These are phyloP conservation scores for Siphlonurus alternatus DNA, from an alignment of 2,888 invertebrate species.

Conservation along the genomic window DNA sequence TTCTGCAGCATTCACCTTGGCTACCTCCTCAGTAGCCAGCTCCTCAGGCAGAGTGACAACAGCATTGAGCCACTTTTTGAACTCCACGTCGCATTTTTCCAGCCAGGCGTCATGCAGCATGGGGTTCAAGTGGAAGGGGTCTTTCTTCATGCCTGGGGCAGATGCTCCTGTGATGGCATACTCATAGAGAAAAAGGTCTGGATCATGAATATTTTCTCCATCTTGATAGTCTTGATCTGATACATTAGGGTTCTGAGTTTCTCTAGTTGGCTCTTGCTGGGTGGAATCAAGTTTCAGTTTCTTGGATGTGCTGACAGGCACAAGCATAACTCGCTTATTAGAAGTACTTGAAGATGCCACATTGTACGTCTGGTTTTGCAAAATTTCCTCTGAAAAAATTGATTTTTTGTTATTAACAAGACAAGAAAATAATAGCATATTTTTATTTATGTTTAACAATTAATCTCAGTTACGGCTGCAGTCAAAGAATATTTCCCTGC, in stretches of 20 bases:
- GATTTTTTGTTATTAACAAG: no score
- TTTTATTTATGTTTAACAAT: no score
- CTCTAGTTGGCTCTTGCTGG: no score
- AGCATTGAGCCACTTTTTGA: conserved; percentile 65
- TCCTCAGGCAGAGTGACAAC: conserved; percentile 58
- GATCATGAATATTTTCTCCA: not conserved
- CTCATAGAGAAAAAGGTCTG: conserved; percentile 21
- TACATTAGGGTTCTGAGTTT: no score
- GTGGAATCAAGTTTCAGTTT: not conserved
- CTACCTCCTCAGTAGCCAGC: conserved; percentile 39
- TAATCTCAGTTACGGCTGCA: no score
- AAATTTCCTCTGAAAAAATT: not conserved
- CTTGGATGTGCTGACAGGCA: not conserved
- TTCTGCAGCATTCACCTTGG: conserved; percentile 51
- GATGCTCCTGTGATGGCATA: conserved; percentile 34
- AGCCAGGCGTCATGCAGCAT: conserved; percentile 41
- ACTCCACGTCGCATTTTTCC: conserved; percentile 47
- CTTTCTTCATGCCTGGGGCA: conserved; percentile 36
- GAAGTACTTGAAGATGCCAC: not conserved
- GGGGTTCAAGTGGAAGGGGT: conserved; percentile 36
- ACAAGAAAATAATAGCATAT: no score
- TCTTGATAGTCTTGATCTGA: no score
- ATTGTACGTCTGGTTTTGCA: not conserved
- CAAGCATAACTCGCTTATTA: not conserved
- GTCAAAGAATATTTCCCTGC: no score